These are phyloP conservation scores for Champsocephalus esox DNA, from an alignment of 2,797 vertebrate genomes.

Conservation along the genomic window DNA sequence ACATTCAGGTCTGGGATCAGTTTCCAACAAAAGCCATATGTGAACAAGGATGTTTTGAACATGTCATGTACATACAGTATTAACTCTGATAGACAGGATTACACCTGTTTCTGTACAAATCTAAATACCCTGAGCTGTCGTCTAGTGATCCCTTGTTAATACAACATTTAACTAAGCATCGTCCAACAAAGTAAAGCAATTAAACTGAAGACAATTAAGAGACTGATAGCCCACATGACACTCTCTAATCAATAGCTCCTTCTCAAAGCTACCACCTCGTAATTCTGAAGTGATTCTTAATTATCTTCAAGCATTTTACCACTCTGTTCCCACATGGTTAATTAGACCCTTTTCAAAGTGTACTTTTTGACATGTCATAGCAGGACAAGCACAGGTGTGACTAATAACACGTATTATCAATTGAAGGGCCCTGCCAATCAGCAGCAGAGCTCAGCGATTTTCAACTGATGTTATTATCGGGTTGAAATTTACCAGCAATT, in stretches of 20 bases:
- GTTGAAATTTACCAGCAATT: too few relatives aligned
- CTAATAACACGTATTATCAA: constrained; percentile 24
- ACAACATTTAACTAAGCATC: background rate
- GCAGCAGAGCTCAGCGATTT: too few relatives aligned
- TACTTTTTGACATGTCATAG: constrained; percentile 9
- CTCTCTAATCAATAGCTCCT: constrained; percentile 47
- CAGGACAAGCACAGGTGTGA: constrained; percentile 22
- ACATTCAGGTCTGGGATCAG: background rate
- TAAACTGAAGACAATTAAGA: constrained; percentile 31
- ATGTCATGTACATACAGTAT: too few relatives aligned
- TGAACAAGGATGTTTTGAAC: too few relatives aligned
- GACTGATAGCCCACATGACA: constrained; percentile 36
- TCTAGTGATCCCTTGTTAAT: constrained; percentile 12
- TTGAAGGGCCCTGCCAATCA: background rate
- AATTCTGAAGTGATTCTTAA: constrained; percentile 21
- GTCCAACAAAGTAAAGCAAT: constrained; percentile 33
- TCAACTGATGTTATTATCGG: too few relatives aligned
- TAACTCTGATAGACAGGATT: background rate
- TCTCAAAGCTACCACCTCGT: constrained; percentile 7
- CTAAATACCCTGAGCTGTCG: background rate
- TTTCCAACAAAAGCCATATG: background rate
- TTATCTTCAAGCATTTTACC: constrained; percentile 19
- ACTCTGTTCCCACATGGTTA: background rate
- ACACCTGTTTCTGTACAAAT: background rate
- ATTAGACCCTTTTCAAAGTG: background rate